Conservation (phyloP, 2,797 vertebrate species). For the Tragelaphus eurycerus region DNA sequence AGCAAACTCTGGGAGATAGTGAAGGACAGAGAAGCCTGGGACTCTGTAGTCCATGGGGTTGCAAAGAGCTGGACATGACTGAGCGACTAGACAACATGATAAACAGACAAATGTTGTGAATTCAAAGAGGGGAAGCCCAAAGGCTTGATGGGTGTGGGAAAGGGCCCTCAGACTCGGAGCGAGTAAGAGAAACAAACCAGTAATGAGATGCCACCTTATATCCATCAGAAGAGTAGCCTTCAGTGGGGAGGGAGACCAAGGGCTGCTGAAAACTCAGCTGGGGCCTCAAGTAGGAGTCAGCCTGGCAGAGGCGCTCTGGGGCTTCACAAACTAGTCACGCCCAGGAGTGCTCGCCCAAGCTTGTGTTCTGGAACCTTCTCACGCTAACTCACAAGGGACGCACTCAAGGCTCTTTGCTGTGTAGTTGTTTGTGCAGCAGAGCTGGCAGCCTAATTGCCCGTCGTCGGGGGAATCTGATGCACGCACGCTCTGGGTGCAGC, state of each 20-base stretch:
- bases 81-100: neutral
- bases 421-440: neutral
- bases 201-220: neutral
- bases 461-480: neutral
- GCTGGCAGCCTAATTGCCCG: neutral
- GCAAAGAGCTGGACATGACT: neutral
- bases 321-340: neutral
- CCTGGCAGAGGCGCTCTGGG: neutral
- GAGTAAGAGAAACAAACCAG: neutral
- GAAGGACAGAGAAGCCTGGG: neutral
- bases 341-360: neutral
- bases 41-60: neutral
- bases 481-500: accelerated
- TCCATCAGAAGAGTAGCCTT: neutral
- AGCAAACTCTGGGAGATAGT: neutral
- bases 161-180: neutral
- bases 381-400: neutral
- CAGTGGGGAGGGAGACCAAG: neutral
- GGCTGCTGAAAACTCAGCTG: accelerated
- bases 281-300: neutral
- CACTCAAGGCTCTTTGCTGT: neutral
- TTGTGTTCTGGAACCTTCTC: neutral
- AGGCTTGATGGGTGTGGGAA: neutral
- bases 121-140: neutral
- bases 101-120: neutral